phyloP scores from a whole-genome alignment of 2,113 vertebrate genomes.

The Equus przewalskii region DNA sequence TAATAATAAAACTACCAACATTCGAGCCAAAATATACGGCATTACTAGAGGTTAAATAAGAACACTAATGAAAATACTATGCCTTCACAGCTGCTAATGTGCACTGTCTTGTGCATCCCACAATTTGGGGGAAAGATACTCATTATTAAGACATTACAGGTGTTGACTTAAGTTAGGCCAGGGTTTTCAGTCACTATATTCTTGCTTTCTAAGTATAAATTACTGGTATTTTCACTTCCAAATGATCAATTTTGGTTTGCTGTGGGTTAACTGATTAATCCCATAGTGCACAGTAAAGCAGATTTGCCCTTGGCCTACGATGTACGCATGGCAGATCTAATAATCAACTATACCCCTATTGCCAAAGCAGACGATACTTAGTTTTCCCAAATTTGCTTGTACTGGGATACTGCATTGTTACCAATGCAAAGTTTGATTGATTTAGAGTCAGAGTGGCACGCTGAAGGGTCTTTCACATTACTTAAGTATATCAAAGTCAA shows the following conservation, averaged over 20 bases:
- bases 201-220: background rate
- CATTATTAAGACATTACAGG: background rate
- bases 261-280: background rate
- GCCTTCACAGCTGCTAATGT: background rate
- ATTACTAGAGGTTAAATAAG: background rate
- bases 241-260: background rate
- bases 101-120: background rate
- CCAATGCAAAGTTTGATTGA: background rate
- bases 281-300: background rate
- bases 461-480: background rate
- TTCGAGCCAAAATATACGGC: background rate
- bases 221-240: background rate
- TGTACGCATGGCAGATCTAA: background rate
- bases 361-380: background rate
- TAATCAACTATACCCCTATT: background rate
- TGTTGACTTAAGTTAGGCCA: background rate
- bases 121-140: background rate
- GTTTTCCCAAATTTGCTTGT: background rate
- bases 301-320: background rate
- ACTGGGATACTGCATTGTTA: background rate
- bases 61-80: background rate
- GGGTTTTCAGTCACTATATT: background rate
- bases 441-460: background rate
- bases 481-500: background rate
- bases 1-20: background rate